Conservation (phyloP, 2,888 invertebrate species). For the Melanostoma scalare region DNA sequence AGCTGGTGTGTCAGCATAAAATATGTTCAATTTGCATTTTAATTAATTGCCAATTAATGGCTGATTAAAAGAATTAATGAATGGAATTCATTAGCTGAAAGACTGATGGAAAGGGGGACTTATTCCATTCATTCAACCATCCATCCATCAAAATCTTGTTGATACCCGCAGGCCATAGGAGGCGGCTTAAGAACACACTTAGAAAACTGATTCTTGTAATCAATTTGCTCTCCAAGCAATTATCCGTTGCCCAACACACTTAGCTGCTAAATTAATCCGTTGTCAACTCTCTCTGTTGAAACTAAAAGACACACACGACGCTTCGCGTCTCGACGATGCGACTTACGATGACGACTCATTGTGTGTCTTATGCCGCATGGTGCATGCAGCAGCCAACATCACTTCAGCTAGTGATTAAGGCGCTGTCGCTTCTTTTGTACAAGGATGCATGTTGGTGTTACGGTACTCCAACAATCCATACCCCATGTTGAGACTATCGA, state of each 20-base stretch:
- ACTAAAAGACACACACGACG: conserved; percentile 36
- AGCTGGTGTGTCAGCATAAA: conserved; percentile 74
- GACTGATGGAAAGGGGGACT: conserved; percentile 1
- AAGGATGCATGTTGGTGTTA: conserved; percentile 16
- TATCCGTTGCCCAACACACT: conserved; percentile 44
- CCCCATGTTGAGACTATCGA: conserved; percentile 28
- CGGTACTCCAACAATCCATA: neutral
- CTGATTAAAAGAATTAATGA: conserved; percentile 72
- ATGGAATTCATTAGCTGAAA: conserved; percentile 59
- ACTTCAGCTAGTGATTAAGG: conserved; percentile 2
- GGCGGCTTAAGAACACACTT: conserved; percentile 32
- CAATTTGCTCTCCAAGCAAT: conserved; percentile 60
- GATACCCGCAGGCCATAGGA: neutral
- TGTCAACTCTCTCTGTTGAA: conserved; percentile 41
- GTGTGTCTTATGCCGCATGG: conserved; percentile 10
- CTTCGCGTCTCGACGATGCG: neutral
- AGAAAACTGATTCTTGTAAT: conserved; percentile 52
- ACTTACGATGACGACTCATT: neutral
- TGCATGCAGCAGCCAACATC: conserved; percentile 1
- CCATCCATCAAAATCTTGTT: conserved; percentile 36
- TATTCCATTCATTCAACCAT: neutral
- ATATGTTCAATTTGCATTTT: conserved; percentile 75
- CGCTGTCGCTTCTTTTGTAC: conserved; percentile 27
- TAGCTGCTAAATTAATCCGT: conserved; percentile 55
- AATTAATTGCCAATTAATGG: conserved; percentile 76